Evolutionary conservation across 2,888 invertebrate species (phyloP).

Genomic region (Eupithecia insigniata): DNA sequence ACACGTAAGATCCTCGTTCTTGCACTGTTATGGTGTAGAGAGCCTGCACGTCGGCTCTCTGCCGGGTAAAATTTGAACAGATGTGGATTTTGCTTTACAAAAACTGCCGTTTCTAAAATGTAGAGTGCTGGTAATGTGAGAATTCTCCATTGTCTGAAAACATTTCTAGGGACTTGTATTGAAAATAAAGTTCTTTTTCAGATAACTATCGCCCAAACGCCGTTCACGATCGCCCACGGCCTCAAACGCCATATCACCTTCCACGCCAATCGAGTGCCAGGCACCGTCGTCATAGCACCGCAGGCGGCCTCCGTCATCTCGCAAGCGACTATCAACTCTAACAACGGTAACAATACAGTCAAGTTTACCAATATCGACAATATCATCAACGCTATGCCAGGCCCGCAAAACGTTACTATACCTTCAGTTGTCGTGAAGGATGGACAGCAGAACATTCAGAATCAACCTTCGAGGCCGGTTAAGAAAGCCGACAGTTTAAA

Average conservation of each 20-base stretch:
- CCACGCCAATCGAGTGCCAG: conserved; percentile 69
- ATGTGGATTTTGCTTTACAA: no score
- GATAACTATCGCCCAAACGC: conserved; percentile 57
- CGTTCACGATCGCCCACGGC: conserved; percentile 67
- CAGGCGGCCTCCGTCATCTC: conserved; percentile 76
- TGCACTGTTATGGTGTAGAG: no score
- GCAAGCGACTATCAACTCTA: conserved; percentile 63
- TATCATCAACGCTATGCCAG: conserved; percentile 66
- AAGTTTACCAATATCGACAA: conserved; percentile 73
- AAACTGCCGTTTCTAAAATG: no score
- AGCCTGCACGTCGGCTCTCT: no score
- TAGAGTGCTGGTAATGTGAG: no score
- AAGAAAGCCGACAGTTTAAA: conserved; percentile 5
- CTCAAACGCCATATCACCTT: conserved; percentile 75
- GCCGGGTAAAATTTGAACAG: no score
- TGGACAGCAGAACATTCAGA: neutral
- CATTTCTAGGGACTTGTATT: neutral
- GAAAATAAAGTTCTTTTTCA: conserved; percentile 47
- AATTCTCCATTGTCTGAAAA: no score
- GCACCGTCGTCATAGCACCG: conserved; percentile 76
- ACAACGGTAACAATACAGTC: conserved; percentile 54
- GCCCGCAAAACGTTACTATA: conserved; percentile 45
- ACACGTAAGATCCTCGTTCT: no score
- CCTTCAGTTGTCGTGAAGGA: conserved; percentile 72
- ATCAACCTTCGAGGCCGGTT: neutral